Base-by-base conservation (phyloP, 2,888 invertebrate species). In the Chrysolina haemoptera region DNA sequence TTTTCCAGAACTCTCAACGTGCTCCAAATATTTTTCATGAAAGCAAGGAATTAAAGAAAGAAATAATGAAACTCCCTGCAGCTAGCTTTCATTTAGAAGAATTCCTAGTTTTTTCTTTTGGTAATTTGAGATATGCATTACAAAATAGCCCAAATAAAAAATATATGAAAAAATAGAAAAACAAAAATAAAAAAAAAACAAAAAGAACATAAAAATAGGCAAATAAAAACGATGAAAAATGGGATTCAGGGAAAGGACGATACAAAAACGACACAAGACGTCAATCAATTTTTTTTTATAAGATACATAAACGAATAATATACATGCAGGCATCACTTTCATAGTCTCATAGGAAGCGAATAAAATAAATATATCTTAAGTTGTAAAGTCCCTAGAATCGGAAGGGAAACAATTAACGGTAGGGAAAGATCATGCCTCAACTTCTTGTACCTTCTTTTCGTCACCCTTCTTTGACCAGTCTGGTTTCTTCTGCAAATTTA, bases 381-480 rank as follows among this genome's bases (percentile, higher is more conserved):
- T 63, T 71, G 55, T 59, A 59, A 59, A 59, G 62, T 55, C 68
- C 65, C 68, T 74, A 73, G 62, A 66, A 35, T 48, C 59, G 43
- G 59, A 62, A 69, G 64, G 55, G 74, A 71, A 70, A 65, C 76
- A 77, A 75, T 35, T 16, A 53, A 55, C 50, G 20, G 67, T 59
- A 62, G 69, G 46, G 40, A 43, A 40, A 59, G 70, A 71, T 94
- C 93, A 95, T 93, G 95, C 95, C 91, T 95, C 95, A 89, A 93
- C 93, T 89, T 94, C 95, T 91, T 92, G 93, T 94, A 95, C 95
- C 91, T 92, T 91, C 89, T 93, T 92, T 86, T 96, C 95, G 87
- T 94, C 95, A 88, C 93, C 93, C 88, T 95, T 95, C 93, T 96
- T 96, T 89, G 96, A 96, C 96, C 96, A 96, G 91, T 96, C 96